These are phyloP conservation scores for Atherix ibis DNA, from an alignment of 2,888 invertebrate species.

Conservation along the genomic window DNA sequence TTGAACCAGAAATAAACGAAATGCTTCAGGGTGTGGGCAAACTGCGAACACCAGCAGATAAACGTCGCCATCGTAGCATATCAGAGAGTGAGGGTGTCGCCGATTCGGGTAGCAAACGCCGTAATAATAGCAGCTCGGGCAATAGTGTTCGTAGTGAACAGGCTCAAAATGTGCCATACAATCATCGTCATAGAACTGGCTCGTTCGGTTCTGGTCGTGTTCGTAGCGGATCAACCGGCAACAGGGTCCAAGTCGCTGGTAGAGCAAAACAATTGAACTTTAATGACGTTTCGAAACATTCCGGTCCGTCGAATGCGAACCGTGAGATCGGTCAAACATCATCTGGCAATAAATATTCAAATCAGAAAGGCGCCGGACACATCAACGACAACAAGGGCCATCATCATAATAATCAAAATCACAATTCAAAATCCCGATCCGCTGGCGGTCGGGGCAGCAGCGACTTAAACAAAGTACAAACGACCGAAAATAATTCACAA, in stretches of 20 bases:
- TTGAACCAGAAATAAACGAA: conserved; percentile 45
- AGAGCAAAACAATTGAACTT: conserved; percentile 8
- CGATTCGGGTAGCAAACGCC: conserved; percentile 16
- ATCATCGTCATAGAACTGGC: conserved; percentile 27
- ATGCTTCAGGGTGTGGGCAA: conserved; percentile 38
- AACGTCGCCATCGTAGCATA: conserved; percentile 46
- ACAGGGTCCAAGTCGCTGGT: conserved; percentile 28
- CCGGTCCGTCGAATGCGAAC: too few species aligned
- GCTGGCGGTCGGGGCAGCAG: too few species aligned
- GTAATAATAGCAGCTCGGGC: conserved; percentile 30
- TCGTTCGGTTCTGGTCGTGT: conserved; percentile 30
- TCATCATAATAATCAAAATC: too few species aligned
- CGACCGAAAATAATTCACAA: too few species aligned
- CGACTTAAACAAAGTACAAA: too few species aligned
- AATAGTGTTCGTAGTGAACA: conserved; percentile 24
- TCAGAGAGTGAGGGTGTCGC: conserved; percentile 43
- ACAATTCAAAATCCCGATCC: too few species aligned
- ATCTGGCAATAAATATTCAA: too few species aligned
- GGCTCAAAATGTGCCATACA: conserved; percentile 23
- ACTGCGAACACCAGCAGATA: conserved; percentile 34
- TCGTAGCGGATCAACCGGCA: conserved; percentile 30
- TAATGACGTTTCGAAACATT: neutral
- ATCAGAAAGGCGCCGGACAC: too few species aligned
- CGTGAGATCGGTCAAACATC: too few species aligned
- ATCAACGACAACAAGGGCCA: too few species aligned